Evolutionary conservation across 1,140 invertebrate species (phyloP), one percentile per base, ranked within the genome.

Genomic region (Nephila pilipes): DNA sequence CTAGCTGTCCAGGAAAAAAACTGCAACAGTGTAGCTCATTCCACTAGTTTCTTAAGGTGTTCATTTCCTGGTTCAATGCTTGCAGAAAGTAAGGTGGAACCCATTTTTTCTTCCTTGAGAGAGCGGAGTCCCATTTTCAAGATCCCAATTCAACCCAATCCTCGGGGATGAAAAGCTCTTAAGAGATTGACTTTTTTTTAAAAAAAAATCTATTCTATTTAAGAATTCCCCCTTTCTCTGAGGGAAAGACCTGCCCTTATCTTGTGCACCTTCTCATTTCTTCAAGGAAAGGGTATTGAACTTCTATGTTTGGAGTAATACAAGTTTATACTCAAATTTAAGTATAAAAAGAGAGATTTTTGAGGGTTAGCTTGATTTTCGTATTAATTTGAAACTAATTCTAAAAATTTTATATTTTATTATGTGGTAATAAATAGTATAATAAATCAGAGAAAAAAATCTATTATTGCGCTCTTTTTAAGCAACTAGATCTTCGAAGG

Each of bases 281-380:
- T 60, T 85, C 16, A 2, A 25, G 32, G 18, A 69, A 87, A 87
- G 85, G 85, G 60, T 87, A 87, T 87, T 87, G 85, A 87, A 87
- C 85, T 87, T 36, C 36, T 32, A 75, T 75, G 20, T 32, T 75
- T 75, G 29, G 69, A 75, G 25, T 75, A 16, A 2, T 75, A 32
- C 18, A 32, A 75, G 14, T 18, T 36, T 75, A 75, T 10, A 60
- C 20, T 6, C 22, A 0, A 18, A 22, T 18, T 2, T 18, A 60
- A 60, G 22, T 20, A 20, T 18, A 5, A 20, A 75, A 32, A 36
- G 16, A 36, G 18, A 36, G 14, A 75, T 8, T 18, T 75, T 32
- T 18, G 14, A 75, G 63, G 63, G 63, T 75, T 36, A 4, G 0
- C 2, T 75, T 75, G 32, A 32, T 65, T 58, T 75, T 18, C 46